Evolutionary conservation across 2,113 vertebrate genomes (phyloP).

Genomic region (Ammodytes dubius): DNA sequence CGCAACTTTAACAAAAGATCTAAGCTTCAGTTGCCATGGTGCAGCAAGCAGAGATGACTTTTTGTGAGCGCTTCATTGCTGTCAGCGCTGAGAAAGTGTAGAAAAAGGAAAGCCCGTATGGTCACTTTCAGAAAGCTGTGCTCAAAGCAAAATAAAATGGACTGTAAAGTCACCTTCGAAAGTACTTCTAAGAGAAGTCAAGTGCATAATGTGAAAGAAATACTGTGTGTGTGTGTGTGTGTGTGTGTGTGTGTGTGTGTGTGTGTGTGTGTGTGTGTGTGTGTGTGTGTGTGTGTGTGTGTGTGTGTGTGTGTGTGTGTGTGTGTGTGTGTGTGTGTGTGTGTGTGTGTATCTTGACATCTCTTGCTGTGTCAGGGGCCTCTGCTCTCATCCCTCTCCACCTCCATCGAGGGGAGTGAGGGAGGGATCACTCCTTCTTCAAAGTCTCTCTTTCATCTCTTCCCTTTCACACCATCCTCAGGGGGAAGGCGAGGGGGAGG

Average conservation of each 20-base stretch:
- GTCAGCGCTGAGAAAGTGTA: constrained; percentile 50
- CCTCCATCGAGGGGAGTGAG: constrained; percentile 70
- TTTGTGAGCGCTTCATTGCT: constrained; percentile 20
- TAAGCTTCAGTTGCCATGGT: constrained; percentile 20
- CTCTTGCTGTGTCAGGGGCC: constrained; percentile 76
- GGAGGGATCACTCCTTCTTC: constrained; percentile 78
- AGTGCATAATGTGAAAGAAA: constrained; percentile 72
- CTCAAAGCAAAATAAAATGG: constrained; percentile 68
- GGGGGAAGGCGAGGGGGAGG: constrained; percentile 48
- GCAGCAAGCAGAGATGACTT: constrained; percentile 29
- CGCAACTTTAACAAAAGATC: constrained; percentile 23
- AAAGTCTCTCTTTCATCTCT: constrained; percentile 82
- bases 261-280: constrained; percentile 31
- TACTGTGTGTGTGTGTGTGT: constrained; percentile 59
- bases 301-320: constrained; percentile 51
- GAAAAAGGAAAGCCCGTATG: constrained; percentile 51
- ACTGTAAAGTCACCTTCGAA: constrained; percentile 74
- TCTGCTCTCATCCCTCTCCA: constrained; percentile 75
- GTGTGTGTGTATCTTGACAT: constrained; percentile 74
- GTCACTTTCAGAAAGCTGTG: constrained; percentile 60
- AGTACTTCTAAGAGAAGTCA: constrained; percentile 70
- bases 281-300: constrained; percentile 13
- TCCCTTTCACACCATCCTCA: constrained; percentile 73
- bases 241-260: too few relatives aligned
- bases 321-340: too few relatives aligned